A percentile compares a stretch with the other conserved stretches of the same genome.
These are phyloP conservation scores for Caenorhabditis parvicauda DNA, from an alignment of 2,888 invertebrate genomes.

Conservation along the genomic window DNA sequence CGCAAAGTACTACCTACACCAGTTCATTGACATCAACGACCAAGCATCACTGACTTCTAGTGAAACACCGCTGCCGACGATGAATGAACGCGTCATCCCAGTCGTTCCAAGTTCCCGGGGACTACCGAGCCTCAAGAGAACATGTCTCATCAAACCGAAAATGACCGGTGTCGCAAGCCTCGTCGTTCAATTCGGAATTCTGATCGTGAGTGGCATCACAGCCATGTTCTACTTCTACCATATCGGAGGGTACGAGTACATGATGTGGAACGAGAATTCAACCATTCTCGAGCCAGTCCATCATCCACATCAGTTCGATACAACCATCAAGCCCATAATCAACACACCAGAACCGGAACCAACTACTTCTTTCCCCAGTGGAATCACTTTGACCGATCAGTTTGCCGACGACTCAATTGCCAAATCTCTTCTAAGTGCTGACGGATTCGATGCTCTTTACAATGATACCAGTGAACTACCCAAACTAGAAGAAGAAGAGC, in stretches of 20 bases:
- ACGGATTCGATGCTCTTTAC: no score
- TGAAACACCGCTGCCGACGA: no score
- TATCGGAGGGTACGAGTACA: conserved; percentile 46
- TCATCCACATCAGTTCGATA: conserved; percentile 6
- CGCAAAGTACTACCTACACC: conserved; percentile 3
- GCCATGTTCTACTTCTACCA: conserved; percentile 46
- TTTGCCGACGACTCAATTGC: no score
- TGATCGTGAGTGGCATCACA: conserved; percentile 29
- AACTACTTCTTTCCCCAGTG: background rate
- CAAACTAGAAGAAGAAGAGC: background rate
- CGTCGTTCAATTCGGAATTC: conserved; percentile 34
- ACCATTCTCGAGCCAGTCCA: conserved; percentile 40
- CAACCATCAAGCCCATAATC: background rate
- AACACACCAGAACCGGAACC: background rate
- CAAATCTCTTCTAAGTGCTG: no score
- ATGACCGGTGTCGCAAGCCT: conserved; percentile 34
- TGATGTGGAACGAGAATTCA: conserved; percentile 42
- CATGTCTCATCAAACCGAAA: conserved; percentile 34
- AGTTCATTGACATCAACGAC: background rate
- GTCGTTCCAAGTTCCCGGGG: background rate
- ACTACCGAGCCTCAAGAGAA: conserved; percentile 10
- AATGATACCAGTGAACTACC: no score
- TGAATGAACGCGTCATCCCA: no score
- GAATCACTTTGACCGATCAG: background rate
- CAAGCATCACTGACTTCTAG: no score